Conservation (phyloP, 2,113 vertebrate genomes). For the Phoenicopterus ruber region DNA sequence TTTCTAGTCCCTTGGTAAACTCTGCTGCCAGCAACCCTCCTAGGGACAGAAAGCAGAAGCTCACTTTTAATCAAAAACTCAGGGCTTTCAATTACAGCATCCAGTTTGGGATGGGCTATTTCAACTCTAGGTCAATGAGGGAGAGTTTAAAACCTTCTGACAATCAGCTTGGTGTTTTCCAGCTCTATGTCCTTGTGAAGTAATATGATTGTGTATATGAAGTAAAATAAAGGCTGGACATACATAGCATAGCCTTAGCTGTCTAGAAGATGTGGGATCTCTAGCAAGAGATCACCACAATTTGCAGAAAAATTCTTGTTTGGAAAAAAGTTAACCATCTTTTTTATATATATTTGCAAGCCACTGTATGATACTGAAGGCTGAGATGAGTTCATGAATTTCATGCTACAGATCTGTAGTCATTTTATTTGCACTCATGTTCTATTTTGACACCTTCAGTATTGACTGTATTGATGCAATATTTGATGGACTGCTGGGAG, state of each 20-base stretch:
- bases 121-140: neutral
- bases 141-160: neutral
- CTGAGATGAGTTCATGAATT: neutral
- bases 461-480: neutral
- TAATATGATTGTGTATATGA: neutral
- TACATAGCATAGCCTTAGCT: neutral
- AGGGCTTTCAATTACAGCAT: neutral
- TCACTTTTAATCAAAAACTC: neutral
- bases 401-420: neutral
- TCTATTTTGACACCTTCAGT: neutral
- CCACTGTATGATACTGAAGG: neutral
- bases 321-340: neutral
- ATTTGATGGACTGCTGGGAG: neutral
- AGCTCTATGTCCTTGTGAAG: neutral
- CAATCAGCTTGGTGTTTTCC: constrained; percentile 11
- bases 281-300: neutral
- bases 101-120: neutral
- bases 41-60: neutral
- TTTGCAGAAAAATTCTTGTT: neutral
- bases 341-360: neutral
- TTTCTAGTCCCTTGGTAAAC: neutral
- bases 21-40: neutral
- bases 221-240: neutral
- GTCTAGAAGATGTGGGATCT: neutral
- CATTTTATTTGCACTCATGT: neutral